Evolutionary conservation across 2,888 invertebrate species (phyloP).

Genomic region (Norana najaformis): DNA sequence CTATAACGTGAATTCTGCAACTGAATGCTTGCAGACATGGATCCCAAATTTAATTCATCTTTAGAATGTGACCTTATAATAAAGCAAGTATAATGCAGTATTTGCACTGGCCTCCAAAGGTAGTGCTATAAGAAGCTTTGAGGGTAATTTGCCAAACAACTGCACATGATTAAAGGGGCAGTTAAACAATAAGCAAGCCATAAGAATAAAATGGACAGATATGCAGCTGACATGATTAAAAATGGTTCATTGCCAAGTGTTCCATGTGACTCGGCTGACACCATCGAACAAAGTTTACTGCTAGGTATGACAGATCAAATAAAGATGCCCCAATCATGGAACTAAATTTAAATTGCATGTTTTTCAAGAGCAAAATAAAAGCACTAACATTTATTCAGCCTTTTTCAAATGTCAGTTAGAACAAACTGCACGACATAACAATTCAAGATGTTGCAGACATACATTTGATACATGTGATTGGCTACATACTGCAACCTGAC

Average conservation of each 20-base stretch:
- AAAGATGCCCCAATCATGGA: neutral
- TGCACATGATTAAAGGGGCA: neutral
- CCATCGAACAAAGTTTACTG: no score
- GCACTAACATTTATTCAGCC: neutral
- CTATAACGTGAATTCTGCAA: constrained; percentile 13
- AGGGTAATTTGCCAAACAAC: neutral
- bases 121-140: neutral
- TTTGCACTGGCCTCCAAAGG: neutral
- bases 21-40: neutral
- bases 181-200: neutral
- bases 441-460: neutral
- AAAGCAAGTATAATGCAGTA: neutral
- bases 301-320: no score
- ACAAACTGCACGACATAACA: neutral
- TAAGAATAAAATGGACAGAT: neutral
- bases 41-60: neutral
- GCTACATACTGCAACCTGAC: neutral
- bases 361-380: neutral
- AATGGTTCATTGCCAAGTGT: neutral
- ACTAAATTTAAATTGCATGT: neutral
- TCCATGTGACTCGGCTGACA: neutral
- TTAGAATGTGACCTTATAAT: neutral
- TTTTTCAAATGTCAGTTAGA: neutral
- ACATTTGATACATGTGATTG: neutral
- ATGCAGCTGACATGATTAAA: neutral